Percentiles rank a stretch among this genome's conserved stretches.
Conservation (phyloP, 2,797 vertebrate species). For the Protosalanx chinensis region DNA sequence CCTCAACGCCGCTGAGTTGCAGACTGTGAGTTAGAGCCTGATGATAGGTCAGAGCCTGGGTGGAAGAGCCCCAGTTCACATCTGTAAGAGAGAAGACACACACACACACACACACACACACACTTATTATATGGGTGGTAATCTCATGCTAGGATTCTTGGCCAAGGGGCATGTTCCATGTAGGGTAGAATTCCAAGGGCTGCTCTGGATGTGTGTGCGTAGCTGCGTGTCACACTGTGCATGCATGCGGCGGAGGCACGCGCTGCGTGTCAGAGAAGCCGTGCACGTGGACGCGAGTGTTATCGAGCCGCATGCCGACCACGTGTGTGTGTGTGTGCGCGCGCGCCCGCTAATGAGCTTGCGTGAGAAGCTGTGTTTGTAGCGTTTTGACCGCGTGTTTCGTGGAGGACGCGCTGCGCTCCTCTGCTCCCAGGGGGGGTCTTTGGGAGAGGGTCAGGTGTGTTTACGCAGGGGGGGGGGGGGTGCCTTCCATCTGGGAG, state of each 20-base stretch:
- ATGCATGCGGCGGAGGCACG: conserved; percentile 58
- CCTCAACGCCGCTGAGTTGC: conserved; percentile 92
- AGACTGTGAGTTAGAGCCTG: conserved; percentile 92
- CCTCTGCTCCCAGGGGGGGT: neutral
- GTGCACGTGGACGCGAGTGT: conserved; percentile 20
- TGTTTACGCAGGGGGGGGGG: neutral
- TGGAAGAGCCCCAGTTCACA: conserved; percentile 99
- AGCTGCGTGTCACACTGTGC: conserved; percentile 32
- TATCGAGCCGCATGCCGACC: conserved; percentile 16
- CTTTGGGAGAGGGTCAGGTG: neutral
- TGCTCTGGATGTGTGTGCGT: conserved; percentile 52
- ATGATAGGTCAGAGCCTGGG: conserved; percentile 95
- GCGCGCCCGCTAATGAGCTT: neutral
- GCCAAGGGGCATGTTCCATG: conserved; percentile 46
- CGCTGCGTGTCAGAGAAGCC: conserved; percentile 39
- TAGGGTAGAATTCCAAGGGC: conserved; percentile 40
- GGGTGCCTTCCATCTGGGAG: conserved; percentile 9
- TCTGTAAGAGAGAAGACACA: conserved; percentile 73
- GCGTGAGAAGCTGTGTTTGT: neutral
- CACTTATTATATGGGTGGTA: conserved; percentile 40
- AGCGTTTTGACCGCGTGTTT: neutral
- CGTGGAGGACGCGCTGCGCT: neutral
- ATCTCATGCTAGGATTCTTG: neutral
- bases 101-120: conserved; percentile 48
- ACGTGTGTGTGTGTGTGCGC: neutral